Evolutionary conservation across 2,797 vertebrate species (phyloP).

Genomic region (Graptemys geographica): DNA sequence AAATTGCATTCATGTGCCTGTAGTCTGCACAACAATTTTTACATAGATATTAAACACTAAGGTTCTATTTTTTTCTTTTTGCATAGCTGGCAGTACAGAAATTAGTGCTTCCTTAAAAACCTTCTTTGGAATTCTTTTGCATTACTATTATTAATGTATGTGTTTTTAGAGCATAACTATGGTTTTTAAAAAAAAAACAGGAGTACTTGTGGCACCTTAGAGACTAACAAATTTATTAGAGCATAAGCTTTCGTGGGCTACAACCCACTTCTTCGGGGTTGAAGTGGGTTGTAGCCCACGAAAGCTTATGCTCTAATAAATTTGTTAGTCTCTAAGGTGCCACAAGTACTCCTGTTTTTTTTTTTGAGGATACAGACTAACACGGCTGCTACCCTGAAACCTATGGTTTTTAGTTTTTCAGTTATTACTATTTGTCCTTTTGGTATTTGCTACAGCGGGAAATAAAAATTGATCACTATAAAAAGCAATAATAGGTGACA

Average conservation of each 20-base stretch:
- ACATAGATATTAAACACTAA: neutral
- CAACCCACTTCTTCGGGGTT: too few relatives aligned
- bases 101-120: conserved; percentile 35
- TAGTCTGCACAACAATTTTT: neutral
- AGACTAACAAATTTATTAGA: too few relatives aligned
- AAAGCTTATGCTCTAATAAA: too few relatives aligned
- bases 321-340: too few relatives aligned
- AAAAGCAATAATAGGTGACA: conserved; percentile 58
- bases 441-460: conserved; percentile 46
- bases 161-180: conserved; percentile 37
- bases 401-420: conserved; percentile 60
- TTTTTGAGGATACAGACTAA: too few relatives aligned
- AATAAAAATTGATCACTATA: conserved; percentile 60
- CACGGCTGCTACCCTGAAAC: too few relatives aligned
- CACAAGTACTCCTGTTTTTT: too few relatives aligned
- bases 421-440: conserved; percentile 48
- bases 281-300: too few relatives aligned
- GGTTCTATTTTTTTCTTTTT: conserved; percentile 13
- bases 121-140: conserved; percentile 30
- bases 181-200: conserved; percentile 21
- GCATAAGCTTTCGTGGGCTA: too few relatives aligned
- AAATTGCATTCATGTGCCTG: rapidly evolving
- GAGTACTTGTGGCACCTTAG: too few relatives aligned
- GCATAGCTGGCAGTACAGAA: conserved; percentile 46
- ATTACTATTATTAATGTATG: neutral